A percentile compares a stretch with the other conserved stretches of the same genome.
These are phyloP conservation scores for Oreochromis aureus DNA, from an alignment of 2,113 vertebrate genomes.

Conservation along the genomic window DNA sequence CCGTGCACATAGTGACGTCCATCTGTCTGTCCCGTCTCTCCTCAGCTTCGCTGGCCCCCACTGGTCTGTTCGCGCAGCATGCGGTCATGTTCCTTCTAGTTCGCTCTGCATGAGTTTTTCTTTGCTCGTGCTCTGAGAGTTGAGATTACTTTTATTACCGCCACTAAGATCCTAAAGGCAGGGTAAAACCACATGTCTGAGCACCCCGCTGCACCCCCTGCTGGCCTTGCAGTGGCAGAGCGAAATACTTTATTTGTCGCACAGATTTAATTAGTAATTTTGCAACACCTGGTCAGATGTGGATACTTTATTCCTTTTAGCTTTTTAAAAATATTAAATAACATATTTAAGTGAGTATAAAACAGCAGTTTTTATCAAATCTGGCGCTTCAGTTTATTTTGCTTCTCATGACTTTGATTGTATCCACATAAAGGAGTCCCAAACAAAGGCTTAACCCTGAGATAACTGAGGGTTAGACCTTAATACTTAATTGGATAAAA, in stretches of 20 bases:
- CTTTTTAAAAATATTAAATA: neutral
- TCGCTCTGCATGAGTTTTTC: accelerated
- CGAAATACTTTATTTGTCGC: neutral
- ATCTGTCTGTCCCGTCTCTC: neutral
- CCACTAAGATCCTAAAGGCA: neutral
- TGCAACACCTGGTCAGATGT: neutral
- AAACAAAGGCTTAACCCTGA: neutral
- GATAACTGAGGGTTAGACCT: neutral
- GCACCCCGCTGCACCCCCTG: neutral
- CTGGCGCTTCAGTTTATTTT: neutral
- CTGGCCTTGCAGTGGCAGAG: neutral
- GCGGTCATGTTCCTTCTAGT: neutral
- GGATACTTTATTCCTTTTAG: neutral
- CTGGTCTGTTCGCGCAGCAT: neutral
- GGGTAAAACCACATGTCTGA: accelerated
- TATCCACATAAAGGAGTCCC: neutral
- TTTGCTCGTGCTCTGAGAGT: neutral
- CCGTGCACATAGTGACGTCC: neutral
- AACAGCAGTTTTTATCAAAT: neutral
- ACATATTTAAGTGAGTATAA: neutral
- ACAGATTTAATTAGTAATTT: neutral
- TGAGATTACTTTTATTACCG: neutral
- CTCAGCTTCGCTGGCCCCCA: neutral
- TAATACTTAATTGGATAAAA: neutral
- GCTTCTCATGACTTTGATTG: neutral